phyloP scores from a whole-genome alignment of 2,888 invertebrate genomes.

The Dicyrtoma fusca region DNA sequence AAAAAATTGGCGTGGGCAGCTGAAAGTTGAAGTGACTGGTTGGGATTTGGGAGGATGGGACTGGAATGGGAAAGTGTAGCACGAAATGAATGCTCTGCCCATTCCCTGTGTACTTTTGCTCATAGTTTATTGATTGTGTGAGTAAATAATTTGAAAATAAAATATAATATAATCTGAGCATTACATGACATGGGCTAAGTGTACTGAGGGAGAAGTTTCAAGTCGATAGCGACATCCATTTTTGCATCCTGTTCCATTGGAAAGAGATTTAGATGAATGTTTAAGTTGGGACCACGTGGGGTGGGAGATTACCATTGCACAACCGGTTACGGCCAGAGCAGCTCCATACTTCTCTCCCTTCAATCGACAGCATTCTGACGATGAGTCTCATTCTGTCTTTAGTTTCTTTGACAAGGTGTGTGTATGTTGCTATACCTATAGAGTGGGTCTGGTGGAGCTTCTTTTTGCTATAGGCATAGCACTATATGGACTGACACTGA shows the following conservation, averaged over 20 bases:
- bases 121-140: slow-evolving; percentile 17
- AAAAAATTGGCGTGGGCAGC: slow-evolving; percentile 9
- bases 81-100: too few species aligned
- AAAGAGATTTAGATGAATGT: slow-evolving; percentile 16
- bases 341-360: neutral
- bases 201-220: too few species aligned
- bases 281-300: slow-evolving; percentile 28
- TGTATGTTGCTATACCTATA: neutral
- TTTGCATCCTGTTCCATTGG: slow-evolving; percentile 21
- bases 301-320: slow-evolving; percentile 6
- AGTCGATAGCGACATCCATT: slow-evolving; percentile 17
- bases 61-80: slow-evolving; percentile 1
- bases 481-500: too few species aligned
- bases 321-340: slow-evolving; percentile 14
- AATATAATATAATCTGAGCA: neutral
- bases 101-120: slow-evolving; percentile 1
- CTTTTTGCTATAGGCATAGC: neutral
- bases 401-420: too few species aligned
- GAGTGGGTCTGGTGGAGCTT: neutral
- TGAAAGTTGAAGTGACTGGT: too few species aligned
- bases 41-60: too few species aligned
- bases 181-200: neutral
- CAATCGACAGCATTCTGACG: neutral
- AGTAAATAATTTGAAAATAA: slow-evolving; percentile 13
- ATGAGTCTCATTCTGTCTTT: too few species aligned